Percentiles rank a stretch among this genome's conserved stretches.
phyloP scores from a whole-genome alignment of 1,140 invertebrate species.

The Neodiprion virginianus region DNA sequence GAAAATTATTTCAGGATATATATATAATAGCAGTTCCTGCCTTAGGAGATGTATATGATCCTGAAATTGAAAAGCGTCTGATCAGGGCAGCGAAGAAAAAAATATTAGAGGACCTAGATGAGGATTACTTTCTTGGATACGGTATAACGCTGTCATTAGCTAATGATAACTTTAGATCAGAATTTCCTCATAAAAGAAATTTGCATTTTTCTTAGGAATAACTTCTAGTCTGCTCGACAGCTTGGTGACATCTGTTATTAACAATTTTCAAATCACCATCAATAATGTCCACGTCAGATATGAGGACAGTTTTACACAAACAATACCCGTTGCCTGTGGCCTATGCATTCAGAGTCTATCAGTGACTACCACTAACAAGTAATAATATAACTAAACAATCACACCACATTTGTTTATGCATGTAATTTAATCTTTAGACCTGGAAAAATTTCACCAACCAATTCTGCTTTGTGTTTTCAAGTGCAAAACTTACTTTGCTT shows the following conservation, averaged over 20 bases:
- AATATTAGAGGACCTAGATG: slow-evolving; percentile 64
- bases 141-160: slow-evolving; percentile 42
- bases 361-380: slow-evolving; percentile 83
- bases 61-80: slow-evolving; percentile 76
- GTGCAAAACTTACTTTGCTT: too few relatives aligned
- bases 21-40: slow-evolving; percentile 78
- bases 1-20: slow-evolving; percentile 65
- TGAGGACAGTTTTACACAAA: slow-evolving; percentile 75
- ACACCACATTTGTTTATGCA: slow-evolving; percentile 16
- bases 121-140: slow-evolving; percentile 52
- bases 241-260: slow-evolving; percentile 76
- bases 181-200: slow-evolving; percentile 22
- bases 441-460: too few relatives aligned
- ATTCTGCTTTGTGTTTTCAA: too few relatives aligned
- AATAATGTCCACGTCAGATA: slow-evolving; percentile 85
- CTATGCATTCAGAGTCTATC: slow-evolving; percentile 81
- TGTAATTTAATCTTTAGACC: slow-evolving; percentile 10
- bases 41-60: slow-evolving; percentile 73
- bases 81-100: slow-evolving; percentile 76
- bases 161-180: slow-evolving; percentile 18
- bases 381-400: slow-evolving; percentile 35
- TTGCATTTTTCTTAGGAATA: slow-evolving; percentile 33
- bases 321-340: slow-evolving; percentile 75
- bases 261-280: slow-evolving; percentile 82
- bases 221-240: slow-evolving; percentile 72